phyloP scores from a whole-genome alignment of 2,888 invertebrate species.

The Idaea dimidiata region DNA sequence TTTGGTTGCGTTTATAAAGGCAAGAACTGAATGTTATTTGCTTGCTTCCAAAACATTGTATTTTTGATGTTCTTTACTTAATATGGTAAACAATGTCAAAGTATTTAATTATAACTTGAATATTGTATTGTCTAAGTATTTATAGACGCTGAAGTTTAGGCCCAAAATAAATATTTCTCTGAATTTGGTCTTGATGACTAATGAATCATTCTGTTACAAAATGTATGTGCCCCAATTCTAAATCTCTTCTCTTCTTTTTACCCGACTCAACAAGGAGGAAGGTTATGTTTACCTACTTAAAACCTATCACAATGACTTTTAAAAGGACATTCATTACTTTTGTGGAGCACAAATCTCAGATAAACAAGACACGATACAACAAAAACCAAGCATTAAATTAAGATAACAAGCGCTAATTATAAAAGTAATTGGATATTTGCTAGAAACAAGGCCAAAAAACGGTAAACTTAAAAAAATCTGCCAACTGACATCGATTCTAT shows the following conservation, averaged over 20 bases:
- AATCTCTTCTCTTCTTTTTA: no score
- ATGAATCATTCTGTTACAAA: background rate
- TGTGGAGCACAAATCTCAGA: background rate
- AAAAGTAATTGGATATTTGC: conserved; percentile 15
- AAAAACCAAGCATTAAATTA: background rate
- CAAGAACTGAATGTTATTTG: background rate
- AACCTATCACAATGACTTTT: no score
- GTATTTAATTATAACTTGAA: no score
- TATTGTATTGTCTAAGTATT: background rate
- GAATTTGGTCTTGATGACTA: background rate
- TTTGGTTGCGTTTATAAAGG: background rate
- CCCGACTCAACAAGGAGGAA: no score
- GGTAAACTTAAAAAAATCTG: conserved; percentile 77
- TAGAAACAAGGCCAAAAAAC: conserved; percentile 75
- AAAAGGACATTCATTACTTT: background rate
- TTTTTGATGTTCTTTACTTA: background rate
- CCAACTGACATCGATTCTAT: conserved; percentile 80
- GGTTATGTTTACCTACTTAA: no score
- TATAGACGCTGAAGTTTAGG: background rate
- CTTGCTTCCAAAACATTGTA: background rate
- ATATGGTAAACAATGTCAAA: background rate
- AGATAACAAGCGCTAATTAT: background rate
- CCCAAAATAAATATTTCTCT: background rate
- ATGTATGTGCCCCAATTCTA: no score
- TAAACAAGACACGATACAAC: background rate